Percentiles rank a stretch among this genome's conserved stretches.
phyloP scores from a whole-genome alignment of 2,888 invertebrate genomes.

The Leuctra nigra region DNA sequence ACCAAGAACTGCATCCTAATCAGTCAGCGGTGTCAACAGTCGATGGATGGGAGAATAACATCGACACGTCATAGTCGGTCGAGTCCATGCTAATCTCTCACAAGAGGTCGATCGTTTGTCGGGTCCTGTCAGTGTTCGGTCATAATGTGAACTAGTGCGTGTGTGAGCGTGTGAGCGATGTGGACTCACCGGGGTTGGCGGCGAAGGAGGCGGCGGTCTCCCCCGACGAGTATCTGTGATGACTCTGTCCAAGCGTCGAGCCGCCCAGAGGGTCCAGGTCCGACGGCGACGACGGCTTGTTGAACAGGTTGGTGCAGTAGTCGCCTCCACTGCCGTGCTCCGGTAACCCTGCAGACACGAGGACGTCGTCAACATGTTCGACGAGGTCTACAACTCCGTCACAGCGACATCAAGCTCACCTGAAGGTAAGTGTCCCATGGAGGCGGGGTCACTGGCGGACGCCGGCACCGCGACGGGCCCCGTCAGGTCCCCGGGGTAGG shows the following conservation, averaged over 20 bases:
- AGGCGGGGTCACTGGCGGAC: slow-evolving; percentile 16
- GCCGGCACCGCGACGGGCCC: slow-evolving; percentile 19
- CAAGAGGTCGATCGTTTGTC: too few species aligned
- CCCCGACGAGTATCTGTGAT: slow-evolving; percentile 2
- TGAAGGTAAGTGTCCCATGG: slow-evolving; percentile 20
- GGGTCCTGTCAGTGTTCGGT: too few species aligned
- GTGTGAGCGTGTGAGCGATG: background rate
- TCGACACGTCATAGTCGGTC: too few species aligned
- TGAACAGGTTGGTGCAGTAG: slow-evolving; percentile 26
- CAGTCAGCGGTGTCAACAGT: too few species aligned
- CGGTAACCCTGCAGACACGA: slow-evolving; percentile 22
- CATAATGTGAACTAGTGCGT: too few species aligned
- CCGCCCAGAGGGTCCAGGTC: slow-evolving; percentile 22
- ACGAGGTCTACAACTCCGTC: background rate
- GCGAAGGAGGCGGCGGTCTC: slow-evolving; percentile 4
- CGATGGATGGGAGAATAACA: too few species aligned
- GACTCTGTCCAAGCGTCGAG: background rate
- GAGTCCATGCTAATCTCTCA: too few species aligned
- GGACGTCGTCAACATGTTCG: too few species aligned
- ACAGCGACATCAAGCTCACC: slow-evolving; percentile 17
- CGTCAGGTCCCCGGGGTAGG: slow-evolving; percentile 22
- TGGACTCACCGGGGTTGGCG: background rate
- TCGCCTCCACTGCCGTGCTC: slow-evolving; percentile 25
- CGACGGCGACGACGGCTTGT: slow-evolving; percentile 21
- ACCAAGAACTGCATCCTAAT: too few species aligned